Base-by-base conservation (phyloP, 2,113 vertebrate species). In the Pontoporia blainvillei region DNA sequence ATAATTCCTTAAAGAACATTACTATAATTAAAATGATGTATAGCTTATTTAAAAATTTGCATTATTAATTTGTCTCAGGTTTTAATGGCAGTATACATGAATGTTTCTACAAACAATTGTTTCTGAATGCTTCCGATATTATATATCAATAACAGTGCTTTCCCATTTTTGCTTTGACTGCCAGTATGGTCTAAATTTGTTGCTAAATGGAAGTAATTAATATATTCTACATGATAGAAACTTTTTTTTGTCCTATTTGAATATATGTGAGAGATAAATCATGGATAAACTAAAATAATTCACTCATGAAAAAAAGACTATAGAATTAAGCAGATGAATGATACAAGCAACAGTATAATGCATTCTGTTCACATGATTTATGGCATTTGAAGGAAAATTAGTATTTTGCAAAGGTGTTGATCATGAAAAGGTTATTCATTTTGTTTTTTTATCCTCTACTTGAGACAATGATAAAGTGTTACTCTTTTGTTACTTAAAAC, bases 281-380 rank as follows among this genome's bases (percentile, higher is more conserved):
- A 90, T 34, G 13, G 59, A 66, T 67, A 85, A 86, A 67, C 14
- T 66, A 49, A 79, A 86, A 84, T 61, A 90, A 91, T 82, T 90
- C 59, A 72, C 5, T 92, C 15, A n/a, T 92, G 41, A 92, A 54
- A 71, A 90, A 83, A 79, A 1, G 49, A 67, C 52, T 72, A 54
- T 78, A 82, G 41, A 86, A 29, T 94, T 96, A 94, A 87, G 64
- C 64, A 96, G 85, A 85, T 97, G 64, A 81, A 87, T 95, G 18
- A 12, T n/a, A 14, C 3, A 49, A 49, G 27, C 31, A 54, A 49
- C 1, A 81, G 18, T 36, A 73, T 44, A 96, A 57, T 86, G 7
- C 6, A 34, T 91, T 94, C n/a, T 86, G 12, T 87, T 98, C 95
- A 82, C 46, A 69, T 95, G 93, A 96, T 95, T 97, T 90, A 96